Evolutionary conservation across 2,888 invertebrate species (phyloP).

Genomic region (Eugnorisma glareosa): DNA sequence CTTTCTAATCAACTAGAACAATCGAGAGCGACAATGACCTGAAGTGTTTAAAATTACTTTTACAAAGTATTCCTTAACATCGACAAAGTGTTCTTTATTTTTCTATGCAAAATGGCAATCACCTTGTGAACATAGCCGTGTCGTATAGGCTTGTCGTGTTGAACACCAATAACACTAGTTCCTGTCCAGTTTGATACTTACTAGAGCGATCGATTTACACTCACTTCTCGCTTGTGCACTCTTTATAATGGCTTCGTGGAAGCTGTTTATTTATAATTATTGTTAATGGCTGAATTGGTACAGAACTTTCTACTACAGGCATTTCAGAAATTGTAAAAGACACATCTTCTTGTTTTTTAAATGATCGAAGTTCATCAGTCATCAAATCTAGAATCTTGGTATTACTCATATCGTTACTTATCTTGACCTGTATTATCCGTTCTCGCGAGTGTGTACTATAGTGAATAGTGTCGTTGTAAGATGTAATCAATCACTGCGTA

Average conservation of each 20-base stretch:
- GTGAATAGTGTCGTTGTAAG: constrained; percentile 29
- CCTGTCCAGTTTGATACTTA: constrained; percentile 66
- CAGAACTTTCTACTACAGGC: constrained; percentile 28
- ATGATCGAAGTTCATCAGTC: background rate
- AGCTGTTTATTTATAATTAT: constrained; percentile 53
- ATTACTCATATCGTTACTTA: background rate
- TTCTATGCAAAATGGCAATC: constrained; percentile 46
- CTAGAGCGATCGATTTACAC: constrained; percentile 73
- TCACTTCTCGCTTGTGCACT: constrained; percentile 66
- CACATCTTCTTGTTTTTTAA: background rate
- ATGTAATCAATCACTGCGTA: constrained; percentile 48
- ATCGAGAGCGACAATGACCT: background rate
- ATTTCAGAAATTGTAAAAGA: background rate
- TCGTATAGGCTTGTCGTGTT: constrained; percentile 57
- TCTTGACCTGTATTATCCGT: constrained; percentile 1
- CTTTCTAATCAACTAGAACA: background rate
- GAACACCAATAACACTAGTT: constrained; percentile 55
- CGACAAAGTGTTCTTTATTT: constrained; percentile 12
- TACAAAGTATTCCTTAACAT: background rate
- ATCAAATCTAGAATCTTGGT: background rate
- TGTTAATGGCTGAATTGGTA: constrained; percentile 41
- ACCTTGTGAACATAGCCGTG: constrained; percentile 34
- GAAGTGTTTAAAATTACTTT: background rate
- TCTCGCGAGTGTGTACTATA: constrained; percentile 9
- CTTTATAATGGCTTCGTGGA: constrained; percentile 63